phyloP scores from a whole-genome alignment of 1,140 invertebrate genomes.

The Pinna nobilis region DNA sequence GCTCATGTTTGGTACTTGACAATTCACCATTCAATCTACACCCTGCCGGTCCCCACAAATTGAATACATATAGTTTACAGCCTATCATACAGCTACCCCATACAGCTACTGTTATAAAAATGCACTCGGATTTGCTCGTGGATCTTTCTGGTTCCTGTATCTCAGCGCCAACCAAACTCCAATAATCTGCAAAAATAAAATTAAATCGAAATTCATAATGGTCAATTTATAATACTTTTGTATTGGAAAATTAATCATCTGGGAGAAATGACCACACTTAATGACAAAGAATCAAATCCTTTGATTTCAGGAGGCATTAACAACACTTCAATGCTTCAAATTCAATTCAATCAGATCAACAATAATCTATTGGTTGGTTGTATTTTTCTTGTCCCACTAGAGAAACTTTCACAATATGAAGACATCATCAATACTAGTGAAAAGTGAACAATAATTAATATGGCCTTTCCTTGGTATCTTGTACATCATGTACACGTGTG shows the following conservation, averaged over 20 bases:
- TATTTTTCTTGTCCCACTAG: no score
- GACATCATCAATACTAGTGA: no score
- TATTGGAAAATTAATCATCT: neutral
- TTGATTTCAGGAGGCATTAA: neutral
- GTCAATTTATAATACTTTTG: neutral
- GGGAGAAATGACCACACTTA: neutral
- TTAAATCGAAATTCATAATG: neutral
- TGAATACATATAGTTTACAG: no score
- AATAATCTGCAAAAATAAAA: constrained; percentile 83
- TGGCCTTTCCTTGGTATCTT: no score
- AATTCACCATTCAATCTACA: no score
- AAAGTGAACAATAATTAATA: no score
- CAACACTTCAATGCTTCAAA: neutral
- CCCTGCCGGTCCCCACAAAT: no score
- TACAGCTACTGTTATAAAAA: constrained; percentile 86
- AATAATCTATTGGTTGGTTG: no score
- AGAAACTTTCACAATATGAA: no score
- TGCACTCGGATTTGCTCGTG: constrained; percentile 94
- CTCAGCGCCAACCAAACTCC: constrained; percentile 97
- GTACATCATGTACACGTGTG: no score
- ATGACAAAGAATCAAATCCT: neutral
- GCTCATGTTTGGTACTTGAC: no score
- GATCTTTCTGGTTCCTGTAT: constrained; percentile 98
- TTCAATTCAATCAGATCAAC: neutral
- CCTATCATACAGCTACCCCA: no score